Base-by-base conservation (phyloP, 2,797 vertebrate species). In the Sitta carolinensis region DNA sequence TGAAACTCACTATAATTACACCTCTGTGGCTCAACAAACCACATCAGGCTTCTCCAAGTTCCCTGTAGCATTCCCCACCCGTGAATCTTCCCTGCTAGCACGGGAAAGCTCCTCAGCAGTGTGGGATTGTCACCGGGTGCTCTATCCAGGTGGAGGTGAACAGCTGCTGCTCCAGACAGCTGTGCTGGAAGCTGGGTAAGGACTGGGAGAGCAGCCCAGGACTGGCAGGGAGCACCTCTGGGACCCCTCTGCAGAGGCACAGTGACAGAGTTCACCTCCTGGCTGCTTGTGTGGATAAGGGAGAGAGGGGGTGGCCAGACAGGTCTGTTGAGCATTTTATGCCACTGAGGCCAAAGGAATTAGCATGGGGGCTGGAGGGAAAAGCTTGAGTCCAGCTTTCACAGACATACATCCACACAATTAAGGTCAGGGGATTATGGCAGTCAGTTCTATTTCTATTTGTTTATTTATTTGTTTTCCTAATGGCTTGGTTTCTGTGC, bases 401-500 rank as follows among this genome's bases (percentile, higher is more conserved):
- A 63, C 45, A 78, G 75, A 48, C 26, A 9, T 51, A 55, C 13
- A 62, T 43, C 42, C 64, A 64, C 25, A 84, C 80, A 90, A 29
- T 88, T 91, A 89, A 91, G 75, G 66, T 84, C 80, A 82, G 29
- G 40, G 57, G 40, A 69, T 95, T 94, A 90, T 86, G 29, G 1
- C 23, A 64, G 52, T n/a, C 16, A 18, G 40, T 11, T 81, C 90
- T 70, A 58, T 55, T 64, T 77, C 45, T 66, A 42, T 74, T 87
- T 90, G 59, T 63, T 90, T 90, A 52, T 94, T 90, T 92, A 81
- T 89, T 93, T 93, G 58, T 74, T 90, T 90, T 87, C 54, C 64
- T 94, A 72, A 84, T 6, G 5, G n/a, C 55, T 91, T 62, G 26
- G 51, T 75, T 84, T 67, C 7, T 25, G 36, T 61, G 91, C 68